These are phyloP conservation scores for Drosophila silvestris DNA, from an alignment of 2,888 invertebrate species.

Conservation along the genomic window DNA sequence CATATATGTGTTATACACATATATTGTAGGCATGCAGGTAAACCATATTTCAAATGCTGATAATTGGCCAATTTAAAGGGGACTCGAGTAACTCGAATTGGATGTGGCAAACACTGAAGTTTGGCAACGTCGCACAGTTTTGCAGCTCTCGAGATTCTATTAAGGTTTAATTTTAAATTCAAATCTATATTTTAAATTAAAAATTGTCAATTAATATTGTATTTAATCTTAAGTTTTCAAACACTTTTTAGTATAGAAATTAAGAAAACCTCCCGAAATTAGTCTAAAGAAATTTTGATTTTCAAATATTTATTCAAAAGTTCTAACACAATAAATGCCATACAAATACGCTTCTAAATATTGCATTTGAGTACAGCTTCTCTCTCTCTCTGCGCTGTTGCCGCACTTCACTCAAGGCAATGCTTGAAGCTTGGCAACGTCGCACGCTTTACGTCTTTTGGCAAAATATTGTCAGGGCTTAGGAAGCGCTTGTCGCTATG, in stretches of 20 bases:
- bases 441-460: background rate
- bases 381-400: conserved; percentile 8
- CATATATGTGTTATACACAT: background rate
- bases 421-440: conserved; percentile 11
- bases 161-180: no score
- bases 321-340: background rate
- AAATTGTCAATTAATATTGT: no score
- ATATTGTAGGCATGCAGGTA: conserved; percentile 63
- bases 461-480: conserved; percentile 58
- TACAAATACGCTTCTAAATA: background rate
- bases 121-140: conserved; percentile 44
- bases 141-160: background rate
- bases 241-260: background rate
- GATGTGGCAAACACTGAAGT: conserved; percentile 26
- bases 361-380: background rate
- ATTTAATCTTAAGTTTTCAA: background rate
- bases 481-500: conserved; percentile 23
- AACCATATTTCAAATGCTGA: conserved; percentile 74
- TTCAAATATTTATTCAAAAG: background rate
- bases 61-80: conserved; percentile 82
- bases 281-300: background rate
- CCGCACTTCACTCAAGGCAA: background rate
- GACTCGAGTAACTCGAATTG: conserved; percentile 22
- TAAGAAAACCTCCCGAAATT: background rate
- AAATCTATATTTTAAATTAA: no score